Evolutionary conservation across 2,113 vertebrate species (phyloP).

Genomic region (Myiagra hebetior): DNA sequence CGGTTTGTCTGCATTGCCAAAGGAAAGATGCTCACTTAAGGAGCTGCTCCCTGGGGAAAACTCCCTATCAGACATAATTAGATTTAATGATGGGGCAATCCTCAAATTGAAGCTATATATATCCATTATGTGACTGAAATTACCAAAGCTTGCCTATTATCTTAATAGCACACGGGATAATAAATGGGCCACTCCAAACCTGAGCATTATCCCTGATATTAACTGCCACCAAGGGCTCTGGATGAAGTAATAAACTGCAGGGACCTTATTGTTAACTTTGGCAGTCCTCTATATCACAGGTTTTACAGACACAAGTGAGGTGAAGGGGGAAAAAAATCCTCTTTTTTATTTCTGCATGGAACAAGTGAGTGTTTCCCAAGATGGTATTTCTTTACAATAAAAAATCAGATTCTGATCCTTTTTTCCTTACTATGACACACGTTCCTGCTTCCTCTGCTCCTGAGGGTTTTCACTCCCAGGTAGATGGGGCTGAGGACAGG

Average conservation of each 20-base stretch:
- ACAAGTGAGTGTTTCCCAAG: background rate
- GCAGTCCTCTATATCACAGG: background rate
- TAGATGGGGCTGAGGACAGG: background rate
- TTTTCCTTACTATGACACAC: background rate
- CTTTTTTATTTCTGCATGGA: background rate
- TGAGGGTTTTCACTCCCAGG: background rate
- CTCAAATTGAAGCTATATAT: slow-evolving; percentile 71
- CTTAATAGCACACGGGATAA: slow-evolving; percentile 66
- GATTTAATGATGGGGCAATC: slow-evolving; percentile 73
- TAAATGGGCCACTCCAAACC: slow-evolving; percentile 66
- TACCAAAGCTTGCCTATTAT: slow-evolving; percentile 69
- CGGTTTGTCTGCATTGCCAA: background rate
- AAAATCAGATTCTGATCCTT: background rate
- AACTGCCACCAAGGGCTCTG: slow-evolving; percentile 61
- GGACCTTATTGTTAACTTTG: slow-evolving; percentile 34
- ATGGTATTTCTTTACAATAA: background rate
- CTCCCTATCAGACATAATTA: slow-evolving; percentile 66
- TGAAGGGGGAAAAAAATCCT: background rate
- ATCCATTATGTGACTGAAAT: slow-evolving; percentile 73
- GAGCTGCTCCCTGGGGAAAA: slow-evolving; percentile 53
- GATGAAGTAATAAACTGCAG: slow-evolving; percentile 45
- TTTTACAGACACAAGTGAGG: background rate
- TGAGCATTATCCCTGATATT: slow-evolving; percentile 38
- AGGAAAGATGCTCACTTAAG: slow-evolving; percentile 52
- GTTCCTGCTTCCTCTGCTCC: background rate